A percentile compares a stretch with the other conserved stretches of the same genome.
Evolutionary conservation across 2,888 invertebrate species (phyloP).

Genomic region (Branchipolynoe longqiensis): DNA sequence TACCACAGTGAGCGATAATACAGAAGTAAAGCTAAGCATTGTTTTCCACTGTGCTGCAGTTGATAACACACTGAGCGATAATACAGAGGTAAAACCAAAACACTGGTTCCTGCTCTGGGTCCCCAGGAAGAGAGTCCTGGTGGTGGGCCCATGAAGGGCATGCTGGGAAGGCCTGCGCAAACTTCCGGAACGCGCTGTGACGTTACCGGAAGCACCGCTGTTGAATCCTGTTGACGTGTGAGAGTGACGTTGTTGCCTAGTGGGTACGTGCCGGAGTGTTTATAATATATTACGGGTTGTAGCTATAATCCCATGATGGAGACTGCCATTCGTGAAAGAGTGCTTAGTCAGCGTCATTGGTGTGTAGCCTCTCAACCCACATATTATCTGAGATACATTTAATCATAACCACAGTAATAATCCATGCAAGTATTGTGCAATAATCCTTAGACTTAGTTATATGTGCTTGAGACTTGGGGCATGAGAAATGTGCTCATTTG

Average conservation of each 20-base stretch:
- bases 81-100: not conserved
- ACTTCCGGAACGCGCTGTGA: slow-evolving; percentile 10
- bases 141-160: slow-evolving; percentile 18
- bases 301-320: not conserved
- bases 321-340: not conserved
- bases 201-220: slow-evolving; percentile 1
- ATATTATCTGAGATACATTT: not conserved
- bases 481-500: too few species aligned
- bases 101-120: not conserved
- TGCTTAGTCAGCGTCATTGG: too few species aligned
- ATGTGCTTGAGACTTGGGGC: slow-evolving; percentile 8
- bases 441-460: slow-evolving; percentile 21
- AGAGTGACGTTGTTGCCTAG: slow-evolving; percentile 26
- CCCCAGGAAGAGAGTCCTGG: not conserved
- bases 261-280: slow-evolving; percentile 35
- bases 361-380: too few species aligned
- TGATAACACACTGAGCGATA: not conserved
- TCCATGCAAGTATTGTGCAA: slow-evolving; percentile 45
- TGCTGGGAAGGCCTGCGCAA: slow-evolving; percentile 32
- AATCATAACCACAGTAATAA: slow-evolving; percentile 14
- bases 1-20: slow-evolving; percentile 31
- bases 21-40: not conserved
- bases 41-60: not conserved
- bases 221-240: slow-evolving; percentile 33
- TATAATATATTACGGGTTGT: slow-evolving; percentile 23